Evolutionary conservation across 1,140 invertebrate genomes (phyloP).

Genomic region (Megathymus violae): DNA sequence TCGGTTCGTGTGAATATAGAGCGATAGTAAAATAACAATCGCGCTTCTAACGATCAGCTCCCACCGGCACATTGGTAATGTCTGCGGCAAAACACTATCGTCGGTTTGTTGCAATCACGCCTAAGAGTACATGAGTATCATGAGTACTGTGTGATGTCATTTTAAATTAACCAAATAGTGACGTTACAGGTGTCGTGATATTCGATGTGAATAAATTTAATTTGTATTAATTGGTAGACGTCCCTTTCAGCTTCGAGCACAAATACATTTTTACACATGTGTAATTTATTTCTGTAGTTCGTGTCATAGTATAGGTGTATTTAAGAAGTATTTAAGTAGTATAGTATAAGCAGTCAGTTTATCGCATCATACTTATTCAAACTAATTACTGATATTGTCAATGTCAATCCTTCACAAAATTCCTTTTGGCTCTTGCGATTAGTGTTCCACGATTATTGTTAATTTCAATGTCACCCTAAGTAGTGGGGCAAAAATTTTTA

Average conservation of each 20-base stretch:
- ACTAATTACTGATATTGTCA: constrained; percentile 16
- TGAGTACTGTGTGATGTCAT: constrained; percentile 16
- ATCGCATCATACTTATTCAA: constrained; percentile 34
- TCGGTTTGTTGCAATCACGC: constrained; percentile 17
- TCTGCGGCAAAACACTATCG: neutral
- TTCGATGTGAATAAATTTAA: constrained; percentile 32
- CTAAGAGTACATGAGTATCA: no score
- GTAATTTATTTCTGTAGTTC: constrained; percentile 36
- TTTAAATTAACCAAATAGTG: constrained; percentile 22
- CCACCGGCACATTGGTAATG: constrained; percentile 2
- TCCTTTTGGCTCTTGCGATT: constrained; percentile 12
- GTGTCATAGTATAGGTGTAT: constrained; percentile 41
- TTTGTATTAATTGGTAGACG: constrained; percentile 38
- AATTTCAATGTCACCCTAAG: constrained; percentile 4
- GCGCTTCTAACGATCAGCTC: neutral
- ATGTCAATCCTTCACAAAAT: neutral
- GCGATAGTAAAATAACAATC: neutral
- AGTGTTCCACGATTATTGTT: neutral
- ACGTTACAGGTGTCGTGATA: constrained; percentile 8
- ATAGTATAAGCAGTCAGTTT: constrained; percentile 32
- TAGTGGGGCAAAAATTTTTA: constrained; percentile 4
- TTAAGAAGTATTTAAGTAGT: constrained; percentile 37
- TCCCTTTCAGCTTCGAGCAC: constrained; percentile 25
- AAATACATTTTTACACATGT: constrained; percentile 37
- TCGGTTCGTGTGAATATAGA: constrained; percentile 3